A percentile compares a stretch with the other conserved stretches of the same genome.
These are phyloP conservation scores for Eumaeus atala DNA, from an alignment of 1,140 invertebrate species.

Conservation along the genomic window DNA sequence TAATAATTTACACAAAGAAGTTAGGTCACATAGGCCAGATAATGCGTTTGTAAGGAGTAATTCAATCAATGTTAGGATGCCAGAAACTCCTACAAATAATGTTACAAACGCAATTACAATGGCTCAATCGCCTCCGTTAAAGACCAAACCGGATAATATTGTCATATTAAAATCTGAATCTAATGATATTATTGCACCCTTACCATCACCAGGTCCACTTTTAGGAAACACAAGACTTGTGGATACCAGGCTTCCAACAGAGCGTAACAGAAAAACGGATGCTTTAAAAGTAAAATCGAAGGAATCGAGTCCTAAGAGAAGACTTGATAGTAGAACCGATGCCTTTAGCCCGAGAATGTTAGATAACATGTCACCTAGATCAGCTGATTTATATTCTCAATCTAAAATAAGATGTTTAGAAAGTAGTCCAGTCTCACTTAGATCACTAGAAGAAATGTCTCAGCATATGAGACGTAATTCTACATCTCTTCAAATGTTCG, in stretches of 20 bases:
- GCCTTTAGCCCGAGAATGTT: conserved; percentile 62
- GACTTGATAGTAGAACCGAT: conserved; percentile 56
- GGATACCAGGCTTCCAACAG: conserved; percentile 68
- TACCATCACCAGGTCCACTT: conserved; percentile 86
- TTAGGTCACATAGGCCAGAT: conserved; percentile 48
- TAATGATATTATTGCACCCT: conserved; percentile 72
- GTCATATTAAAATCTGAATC: conserved; percentile 74
- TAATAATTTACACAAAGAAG: conserved; percentile 45
- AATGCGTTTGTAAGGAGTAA: conserved; percentile 68
- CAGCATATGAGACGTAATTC: conserved; percentile 66
- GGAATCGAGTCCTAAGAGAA: conserved; percentile 58
- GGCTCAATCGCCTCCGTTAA: conserved; percentile 55
- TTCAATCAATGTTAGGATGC: conserved; percentile 74
- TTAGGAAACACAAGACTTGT: conserved; percentile 85
- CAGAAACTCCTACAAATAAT: conserved; percentile 56
- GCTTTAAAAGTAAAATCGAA: conserved; percentile 48
- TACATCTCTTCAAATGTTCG: conserved; percentile 82
- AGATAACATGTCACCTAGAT: conserved; percentile 55
- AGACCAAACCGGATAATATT: conserved; percentile 73
- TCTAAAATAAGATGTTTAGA: conserved; percentile 74
- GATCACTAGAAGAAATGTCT: conserved; percentile 76
- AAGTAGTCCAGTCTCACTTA: conserved; percentile 63
- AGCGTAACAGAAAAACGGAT: conserved; percentile 49
- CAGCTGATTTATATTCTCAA: conserved; percentile 61
- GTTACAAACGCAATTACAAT: conserved; percentile 50